A percentile compares a stretch with the other conserved stretches of the same genome.
phyloP scores from a whole-genome alignment of 1,140 invertebrate species.

The Drosophila sulfurigaster region DNA sequence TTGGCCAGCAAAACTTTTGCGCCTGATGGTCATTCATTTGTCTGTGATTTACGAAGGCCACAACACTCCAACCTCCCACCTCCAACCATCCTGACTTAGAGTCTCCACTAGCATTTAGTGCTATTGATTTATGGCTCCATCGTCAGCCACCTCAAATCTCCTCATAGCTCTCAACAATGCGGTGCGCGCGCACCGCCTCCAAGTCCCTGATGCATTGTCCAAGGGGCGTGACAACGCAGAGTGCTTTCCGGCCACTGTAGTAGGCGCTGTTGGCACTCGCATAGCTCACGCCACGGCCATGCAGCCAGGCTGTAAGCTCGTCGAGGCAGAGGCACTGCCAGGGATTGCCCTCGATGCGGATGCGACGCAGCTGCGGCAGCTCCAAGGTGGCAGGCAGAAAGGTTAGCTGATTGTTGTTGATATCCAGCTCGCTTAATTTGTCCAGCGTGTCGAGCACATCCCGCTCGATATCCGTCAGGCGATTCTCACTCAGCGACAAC shows the following conservation, averaged over 20 bases:
- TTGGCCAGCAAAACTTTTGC: conserved; percentile 72
- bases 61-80: background rate
- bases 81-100: no score
- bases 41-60: conserved; percentile 73
- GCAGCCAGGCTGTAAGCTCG: conserved; percentile 65
- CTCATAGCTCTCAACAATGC: conserved; percentile 65
- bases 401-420: conserved; percentile 77
- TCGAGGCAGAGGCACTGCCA: conserved; percentile 80
- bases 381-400: conserved; percentile 56
- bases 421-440: conserved; percentile 51
- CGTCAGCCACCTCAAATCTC: conserved; percentile 46
- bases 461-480: conserved; percentile 51
- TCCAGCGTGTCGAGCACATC: conserved; percentile 55
- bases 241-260: conserved; percentile 65
- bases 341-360: conserved; percentile 77
- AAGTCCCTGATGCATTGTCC: conserved; percentile 63
- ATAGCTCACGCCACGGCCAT: conserved; percentile 54
- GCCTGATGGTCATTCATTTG: conserved; percentile 80
- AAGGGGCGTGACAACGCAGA: conserved; percentile 73
- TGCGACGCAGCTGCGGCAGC: conserved; percentile 42
- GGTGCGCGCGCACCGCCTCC: conserved; percentile 46
- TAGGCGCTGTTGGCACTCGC: conserved; percentile 58
- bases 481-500: conserved; percentile 69
- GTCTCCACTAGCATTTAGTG: conserved; percentile 58
- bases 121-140: conserved; percentile 71